Percentiles rank a stretch among this genome's conserved stretches.
These are phyloP conservation scores for Pristionchus japonicus DNA, from an alignment of 2,888 invertebrate species.

Conservation along the genomic window DNA sequence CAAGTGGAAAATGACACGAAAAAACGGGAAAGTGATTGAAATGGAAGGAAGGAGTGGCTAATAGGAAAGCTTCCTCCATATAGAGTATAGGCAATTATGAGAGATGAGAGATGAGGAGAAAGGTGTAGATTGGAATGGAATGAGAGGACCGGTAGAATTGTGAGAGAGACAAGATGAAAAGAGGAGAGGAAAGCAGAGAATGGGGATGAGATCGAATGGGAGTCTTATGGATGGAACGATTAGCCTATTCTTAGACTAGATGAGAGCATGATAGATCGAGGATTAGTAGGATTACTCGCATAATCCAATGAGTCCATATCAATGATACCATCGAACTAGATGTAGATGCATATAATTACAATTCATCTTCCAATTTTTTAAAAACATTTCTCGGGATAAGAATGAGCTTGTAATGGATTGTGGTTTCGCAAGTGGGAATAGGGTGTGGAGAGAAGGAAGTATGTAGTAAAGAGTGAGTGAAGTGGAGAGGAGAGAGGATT, in stretches of 20 bases:
- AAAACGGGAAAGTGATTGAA: background rate
- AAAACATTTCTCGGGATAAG: background rate
- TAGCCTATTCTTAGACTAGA: background rate
- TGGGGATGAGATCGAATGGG: no score
- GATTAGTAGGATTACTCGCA: background rate
- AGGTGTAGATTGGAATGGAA: background rate
- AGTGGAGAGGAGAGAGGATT: conserved; percentile 19
- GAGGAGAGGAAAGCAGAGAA: background rate
- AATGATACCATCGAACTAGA: background rate
- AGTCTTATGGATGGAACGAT: background rate
- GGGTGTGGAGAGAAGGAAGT: background rate
- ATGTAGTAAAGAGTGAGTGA: conserved; percentile 25
- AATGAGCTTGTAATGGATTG: background rate
- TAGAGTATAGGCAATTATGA: conserved; percentile 30
- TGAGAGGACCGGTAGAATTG: conserved; percentile 11
- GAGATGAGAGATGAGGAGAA: background rate
- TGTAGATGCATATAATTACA: background rate
- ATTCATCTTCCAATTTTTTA: background rate
- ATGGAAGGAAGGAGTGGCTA: background rate
- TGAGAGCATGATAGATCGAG: background rate
- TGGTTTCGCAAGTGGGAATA: background rate
- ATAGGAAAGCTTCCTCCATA: background rate
- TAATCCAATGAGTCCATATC: background rate
- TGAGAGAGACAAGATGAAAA: background rate
- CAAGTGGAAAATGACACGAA: background rate